Percentiles rank a stretch among this genome's conserved stretches.
phyloP scores from a whole-genome alignment of 2,797 vertebrate genomes.

The Acridotheres tristis region DNA sequence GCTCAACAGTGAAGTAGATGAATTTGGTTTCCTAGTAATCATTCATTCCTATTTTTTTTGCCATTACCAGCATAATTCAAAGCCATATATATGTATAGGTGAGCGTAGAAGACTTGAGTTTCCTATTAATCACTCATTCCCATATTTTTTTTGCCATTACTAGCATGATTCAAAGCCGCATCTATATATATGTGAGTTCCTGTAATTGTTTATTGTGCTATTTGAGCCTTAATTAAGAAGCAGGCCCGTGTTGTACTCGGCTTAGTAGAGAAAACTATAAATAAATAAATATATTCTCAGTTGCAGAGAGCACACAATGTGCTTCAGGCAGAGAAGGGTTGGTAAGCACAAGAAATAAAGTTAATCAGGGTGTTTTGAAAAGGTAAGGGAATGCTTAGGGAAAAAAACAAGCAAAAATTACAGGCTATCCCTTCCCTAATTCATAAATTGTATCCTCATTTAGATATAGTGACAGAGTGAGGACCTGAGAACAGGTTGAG shows the following conservation, averaged over 20 bases:
- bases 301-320: not conserved
- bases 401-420: not conserved
- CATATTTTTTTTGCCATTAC: not conserved
- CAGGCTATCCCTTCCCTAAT: not conserved
- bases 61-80: not conserved
- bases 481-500: not conserved
- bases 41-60: not conserved
- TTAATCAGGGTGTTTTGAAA: not conserved
- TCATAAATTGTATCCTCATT: not conserved
- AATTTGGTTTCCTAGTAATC: not conserved
- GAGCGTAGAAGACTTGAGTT: not conserved
- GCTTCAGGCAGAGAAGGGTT: not conserved
- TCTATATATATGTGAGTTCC: not conserved
- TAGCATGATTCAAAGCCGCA: not conserved
- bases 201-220: fast-evolving
- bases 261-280: not conserved
- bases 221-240: not conserved
- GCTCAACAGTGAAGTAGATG: not conserved
- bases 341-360: not conserved
- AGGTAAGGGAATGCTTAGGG: not conserved
- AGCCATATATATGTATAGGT: not conserved
- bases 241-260: not conserved
- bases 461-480: not conserved
- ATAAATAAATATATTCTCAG: not conserved
- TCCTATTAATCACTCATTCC: not conserved